Conservation (phyloP, 2,888 invertebrate species). For the Clitarchus hookeri region DNA sequence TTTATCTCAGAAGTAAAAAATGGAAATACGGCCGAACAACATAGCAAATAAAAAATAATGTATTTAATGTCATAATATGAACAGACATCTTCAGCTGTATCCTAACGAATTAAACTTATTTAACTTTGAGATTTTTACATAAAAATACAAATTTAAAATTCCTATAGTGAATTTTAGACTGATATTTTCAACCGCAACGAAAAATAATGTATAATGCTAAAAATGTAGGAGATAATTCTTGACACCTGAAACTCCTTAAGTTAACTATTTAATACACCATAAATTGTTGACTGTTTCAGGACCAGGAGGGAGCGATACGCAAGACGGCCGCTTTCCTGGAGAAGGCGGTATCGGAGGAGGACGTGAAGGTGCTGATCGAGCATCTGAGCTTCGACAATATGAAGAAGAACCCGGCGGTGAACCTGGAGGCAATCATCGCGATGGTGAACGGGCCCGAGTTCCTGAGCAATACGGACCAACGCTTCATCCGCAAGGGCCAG, state of each 20-base stretch:
- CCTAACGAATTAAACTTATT: no score
- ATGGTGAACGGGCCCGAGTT: conserved; percentile 58
- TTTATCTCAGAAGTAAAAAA: no score
- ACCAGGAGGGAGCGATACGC: conserved; percentile 68
- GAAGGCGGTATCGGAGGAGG: conserved; percentile 66
- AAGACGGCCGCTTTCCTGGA: conserved; percentile 74
- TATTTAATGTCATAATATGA: no score
- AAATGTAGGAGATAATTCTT: no score
- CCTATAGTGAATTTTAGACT: neutral
- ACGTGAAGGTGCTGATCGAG: conserved; percentile 69
- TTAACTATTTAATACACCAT: no score
- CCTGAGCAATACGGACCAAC: conserved; percentile 58
- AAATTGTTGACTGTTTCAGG: conserved; percentile 51
- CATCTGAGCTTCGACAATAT: conserved; percentile 82
- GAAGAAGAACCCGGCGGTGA: conserved; percentile 79
- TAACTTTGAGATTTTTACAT: no score
- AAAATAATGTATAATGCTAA: no score
- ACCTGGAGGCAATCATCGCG: conserved; percentile 67
- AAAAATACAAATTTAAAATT: no score
- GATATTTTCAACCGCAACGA: neutral
- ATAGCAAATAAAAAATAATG: no score
- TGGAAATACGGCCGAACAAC: no score
- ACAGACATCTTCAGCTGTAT: no score
- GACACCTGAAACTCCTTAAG: no score
- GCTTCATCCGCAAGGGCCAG: conserved; percentile 77